Evolutionary conservation across 2,888 invertebrate species (phyloP), one percentile per base, ranked within the genome.

Genomic region (Synanthedon andrenaeformis): DNA sequence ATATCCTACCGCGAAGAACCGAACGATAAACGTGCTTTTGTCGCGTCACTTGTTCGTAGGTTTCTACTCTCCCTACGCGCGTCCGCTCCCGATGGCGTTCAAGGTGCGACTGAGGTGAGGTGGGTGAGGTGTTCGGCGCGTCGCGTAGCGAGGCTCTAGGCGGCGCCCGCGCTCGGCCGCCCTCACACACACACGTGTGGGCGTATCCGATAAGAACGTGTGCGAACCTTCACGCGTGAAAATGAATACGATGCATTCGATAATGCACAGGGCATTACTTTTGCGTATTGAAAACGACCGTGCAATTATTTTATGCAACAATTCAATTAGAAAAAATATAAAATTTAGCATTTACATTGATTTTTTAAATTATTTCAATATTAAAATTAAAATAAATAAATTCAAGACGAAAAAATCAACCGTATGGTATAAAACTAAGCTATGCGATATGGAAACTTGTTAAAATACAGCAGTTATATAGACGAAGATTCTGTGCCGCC

Each of bases 151-250:
- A 49, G 49, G 45, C 45, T 49, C 62, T 57, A 77, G 76, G 80
- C 80, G 82, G 80, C 83, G 83, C 83, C 62, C 69, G 82, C 76
- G 82, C 69, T 63, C 59, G 64, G 71, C 74, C 81, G 79, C 80
- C 79, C 79, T 69, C 70, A 74, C 77, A 35, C 76, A 74, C 76
- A 74, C 78, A 66, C 42, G 55, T 28, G 54, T 35, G 51, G 55
- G 56, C 58, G 55, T 53, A 55, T 54, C 51, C 28, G 51, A 55
- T 54, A 51, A 61, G 60, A 57, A 59, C 62, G 64, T 59, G 64
- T 65, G 64, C 55, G 68, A 61, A 56, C 52, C 64, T 62, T 65
- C 76, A 79, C 82, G 76, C 80, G 74, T 82, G 79, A 83, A 83
- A 82, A 80, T 81, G 76, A 35, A 6, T 35, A 35, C 35, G 8